Evolutionary conservation across 2,113 vertebrate genomes (phyloP), one percentile per base, ranked within the genome.

Genomic region (Silurus meridionalis): DNA sequence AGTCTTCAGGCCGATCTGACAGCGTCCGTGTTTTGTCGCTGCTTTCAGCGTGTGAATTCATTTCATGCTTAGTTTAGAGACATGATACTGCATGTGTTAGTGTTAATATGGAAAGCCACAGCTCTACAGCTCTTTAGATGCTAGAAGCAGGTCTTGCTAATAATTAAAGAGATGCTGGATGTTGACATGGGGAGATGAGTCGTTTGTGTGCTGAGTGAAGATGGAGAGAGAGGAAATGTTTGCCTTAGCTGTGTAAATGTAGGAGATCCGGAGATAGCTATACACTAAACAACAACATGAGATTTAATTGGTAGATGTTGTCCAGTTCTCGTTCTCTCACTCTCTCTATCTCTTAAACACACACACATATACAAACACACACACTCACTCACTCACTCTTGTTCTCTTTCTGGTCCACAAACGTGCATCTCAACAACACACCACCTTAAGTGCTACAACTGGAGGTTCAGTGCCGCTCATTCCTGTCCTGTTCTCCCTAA

Each of bases 1-100:
- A 79, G 84, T 85, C 71, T 63, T 83, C 81, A 64, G 81, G 69
- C 80, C 50, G 25, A 72, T 60, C 25, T 71, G 84, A 80, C 84
- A 83, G 48, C 5, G 10, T 10, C 57, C 8, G 66, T 58, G 28
- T 58, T 85, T 80, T 85, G 69, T 85, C 17, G 37, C 57, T 53
- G 6, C 61, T 50, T n/a, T 69, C 83, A 63, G 64, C 3, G 4
- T 5, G 37, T 37, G 61, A 60, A 21, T 80, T 83, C 46, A 60
- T 83, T 72, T 82, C 72, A 88, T 77, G 64, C 55, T n/a, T 71
- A 77, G 72, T 82, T 85, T 75, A 74, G 80, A 55, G 61, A 63
- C 48, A 67, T 46, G 50, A 79, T 85, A 64, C 75, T 46, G 61
- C 84, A 77, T 67, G 50, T 5, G 64, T 85, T 85, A 67, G 74